Evolutionary conservation across 2,113 vertebrate species (phyloP).

Genomic region (Camelus dromedarius): DNA sequence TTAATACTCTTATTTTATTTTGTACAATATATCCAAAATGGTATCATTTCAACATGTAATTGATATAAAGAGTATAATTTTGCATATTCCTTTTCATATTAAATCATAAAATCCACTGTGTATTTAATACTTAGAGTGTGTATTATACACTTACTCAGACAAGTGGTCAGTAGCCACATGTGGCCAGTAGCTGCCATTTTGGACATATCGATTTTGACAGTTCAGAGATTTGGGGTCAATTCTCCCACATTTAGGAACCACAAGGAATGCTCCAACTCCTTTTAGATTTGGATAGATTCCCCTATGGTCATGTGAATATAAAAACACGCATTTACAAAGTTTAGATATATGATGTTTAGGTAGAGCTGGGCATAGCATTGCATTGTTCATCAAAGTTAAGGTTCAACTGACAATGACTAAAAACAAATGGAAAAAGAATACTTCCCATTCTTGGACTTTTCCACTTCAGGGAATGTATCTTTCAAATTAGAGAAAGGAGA

Average conservation of each 20-base stretch:
- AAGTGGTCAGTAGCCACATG: not conserved
- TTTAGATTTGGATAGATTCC: not conserved
- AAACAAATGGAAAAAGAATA: not conserved
- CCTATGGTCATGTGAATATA: not conserved
- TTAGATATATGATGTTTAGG: not conserved
- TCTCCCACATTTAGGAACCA: not conserved
- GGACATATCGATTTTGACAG: not conserved
- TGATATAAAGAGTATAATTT: not conserved
- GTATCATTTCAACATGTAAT: not conserved
- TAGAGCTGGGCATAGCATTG: not conserved
- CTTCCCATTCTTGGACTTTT: not conserved
- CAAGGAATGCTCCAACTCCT: not conserved
- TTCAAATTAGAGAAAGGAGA: not conserved
- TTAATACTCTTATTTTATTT: slow-evolving; percentile 11
- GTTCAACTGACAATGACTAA: not conserved
- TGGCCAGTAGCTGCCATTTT: not conserved
- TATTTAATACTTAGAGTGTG: not conserved
- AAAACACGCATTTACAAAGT: not conserved
- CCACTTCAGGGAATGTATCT: not conserved
- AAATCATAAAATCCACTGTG: not conserved
- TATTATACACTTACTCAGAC: not conserved
- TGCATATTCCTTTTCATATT: not conserved
- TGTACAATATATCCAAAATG: not conserved
- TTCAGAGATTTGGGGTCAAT: not conserved
- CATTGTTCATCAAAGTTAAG: not conserved